Evolutionary conservation across 2,888 invertebrate genomes (phyloP), one percentile per base, ranked within the genome.

Genomic region (Polymixis flavicincta): DNA sequence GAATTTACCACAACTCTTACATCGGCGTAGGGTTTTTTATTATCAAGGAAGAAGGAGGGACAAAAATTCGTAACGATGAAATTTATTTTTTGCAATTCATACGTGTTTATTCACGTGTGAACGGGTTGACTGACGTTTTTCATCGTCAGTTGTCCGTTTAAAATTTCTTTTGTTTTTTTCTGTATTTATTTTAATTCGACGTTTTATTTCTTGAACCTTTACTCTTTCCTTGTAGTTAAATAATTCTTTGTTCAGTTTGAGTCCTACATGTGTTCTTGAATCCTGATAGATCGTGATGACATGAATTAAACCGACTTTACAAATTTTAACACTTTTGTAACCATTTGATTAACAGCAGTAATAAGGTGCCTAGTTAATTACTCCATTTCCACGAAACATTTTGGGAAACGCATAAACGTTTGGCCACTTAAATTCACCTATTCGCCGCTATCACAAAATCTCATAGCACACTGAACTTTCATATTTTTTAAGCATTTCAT

Each of bases 71-170:
- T 87, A 88, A 89, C 86, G 89, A 88, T 92, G 92, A 92, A 90
- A 91, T 90, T 55, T 88, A 76, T 90, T 94, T 93, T 93, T 92
- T 92, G 88, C 87, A 88, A 90, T 89, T 94, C 93, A 88, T 89
- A 90, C 89, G 92, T 89, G 90, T 92, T 94, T 93, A 92, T 92
- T 94, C 94, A 91, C 92, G 91, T 93, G 93, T 90, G 93, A 94
- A 91, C 88, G 90, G 89, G 83, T 92, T 92, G 94, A 93, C 86
- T 92, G 95, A 91, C 93, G 91, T 92, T 92, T 92, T 94, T 91
- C 93, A 92, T 94, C 90, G 91, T 91, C 91, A 85, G 91, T 88
- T 88, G 89, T 88, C 87, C 87, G 89, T 91, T 90, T 90, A 89
- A 85, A 89, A 88, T 89, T 90, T 91, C 87, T 90, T 87, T 85